These are phyloP conservation scores for Lepus europaeus DNA, from an alignment of 2,113 vertebrate genomes.

Conservation along the genomic window DNA sequence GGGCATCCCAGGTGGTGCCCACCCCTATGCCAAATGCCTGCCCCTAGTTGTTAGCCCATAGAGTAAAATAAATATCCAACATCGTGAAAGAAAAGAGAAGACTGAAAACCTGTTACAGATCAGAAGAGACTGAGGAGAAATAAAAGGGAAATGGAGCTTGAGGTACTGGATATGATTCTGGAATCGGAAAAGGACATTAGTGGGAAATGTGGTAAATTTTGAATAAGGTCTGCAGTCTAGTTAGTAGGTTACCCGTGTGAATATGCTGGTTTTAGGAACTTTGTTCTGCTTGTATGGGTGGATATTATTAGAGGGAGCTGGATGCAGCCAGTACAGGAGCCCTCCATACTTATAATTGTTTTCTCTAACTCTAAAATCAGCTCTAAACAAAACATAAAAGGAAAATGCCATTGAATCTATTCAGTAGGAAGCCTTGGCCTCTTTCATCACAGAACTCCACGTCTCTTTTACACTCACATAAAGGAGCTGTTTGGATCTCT, in stretches of 20 bases:
- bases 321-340: neutral
- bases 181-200: neutral
- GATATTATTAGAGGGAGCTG: neutral
- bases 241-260: neutral
- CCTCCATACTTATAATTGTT: neutral
- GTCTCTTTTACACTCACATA: fast-evolving
- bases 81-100: neutral
- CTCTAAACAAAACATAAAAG: neutral
- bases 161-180: neutral
- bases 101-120: neutral
- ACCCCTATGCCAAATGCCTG: too few relatives aligned
- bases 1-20: too few relatives aligned
- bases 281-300: neutral
- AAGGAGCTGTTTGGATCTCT: neutral
- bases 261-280: neutral
- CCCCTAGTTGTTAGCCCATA: neutral
- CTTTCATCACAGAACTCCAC: fast-evolving
- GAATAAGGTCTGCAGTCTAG: neutral
- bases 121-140: neutral
- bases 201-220: neutral
- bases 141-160: neutral
- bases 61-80: neutral
- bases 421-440: neutral
- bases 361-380: neutral
- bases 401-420: neutral